A percentile compares a stretch with the other conserved stretches of the same genome.
These are phyloP conservation scores for Gallinago paraguaiae DNA, from an alignment of 2,113 vertebrate genomes.

Conservation along the genomic window DNA sequence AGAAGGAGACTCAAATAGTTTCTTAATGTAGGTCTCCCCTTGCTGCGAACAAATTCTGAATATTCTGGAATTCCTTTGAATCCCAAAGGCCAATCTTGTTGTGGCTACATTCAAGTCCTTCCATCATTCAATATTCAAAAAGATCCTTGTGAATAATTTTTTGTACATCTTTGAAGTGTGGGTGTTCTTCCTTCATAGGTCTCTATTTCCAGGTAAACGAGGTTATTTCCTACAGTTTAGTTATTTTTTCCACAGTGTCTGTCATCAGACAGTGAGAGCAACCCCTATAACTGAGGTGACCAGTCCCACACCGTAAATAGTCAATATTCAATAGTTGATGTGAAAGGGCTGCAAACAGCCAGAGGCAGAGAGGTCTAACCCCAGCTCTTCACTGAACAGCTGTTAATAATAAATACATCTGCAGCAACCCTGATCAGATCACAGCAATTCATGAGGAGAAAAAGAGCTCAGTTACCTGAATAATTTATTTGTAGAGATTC, in stretches of 20 bases:
- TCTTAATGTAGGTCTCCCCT: background rate
- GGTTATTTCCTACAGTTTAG: background rate
- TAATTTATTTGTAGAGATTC: background rate
- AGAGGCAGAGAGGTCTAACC: background rate
- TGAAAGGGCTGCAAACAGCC: background rate
- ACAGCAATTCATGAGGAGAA: background rate
- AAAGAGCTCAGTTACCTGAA: background rate
- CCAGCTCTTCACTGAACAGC: background rate
- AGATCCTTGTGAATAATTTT: background rate
- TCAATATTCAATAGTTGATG: background rate
- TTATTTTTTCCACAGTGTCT: background rate
- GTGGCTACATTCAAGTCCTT: background rate
- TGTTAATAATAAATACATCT: background rate
- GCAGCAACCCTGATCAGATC: background rate
- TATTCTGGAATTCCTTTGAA: background rate
- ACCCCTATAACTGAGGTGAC: background rate
- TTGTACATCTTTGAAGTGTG: background rate
- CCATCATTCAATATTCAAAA: background rate
- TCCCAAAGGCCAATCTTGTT: background rate
- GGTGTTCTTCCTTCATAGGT: background rate
- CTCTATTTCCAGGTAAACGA: background rate
- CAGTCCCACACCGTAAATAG: background rate
- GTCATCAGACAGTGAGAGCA: background rate
- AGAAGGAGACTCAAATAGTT: background rate
- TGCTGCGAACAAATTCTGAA: background rate